A percentile compares a stretch with the other conserved stretches of the same genome.
Evolutionary conservation across 2,888 invertebrate species (phyloP).

Genomic region (Ferdinandea cuprea): DNA sequence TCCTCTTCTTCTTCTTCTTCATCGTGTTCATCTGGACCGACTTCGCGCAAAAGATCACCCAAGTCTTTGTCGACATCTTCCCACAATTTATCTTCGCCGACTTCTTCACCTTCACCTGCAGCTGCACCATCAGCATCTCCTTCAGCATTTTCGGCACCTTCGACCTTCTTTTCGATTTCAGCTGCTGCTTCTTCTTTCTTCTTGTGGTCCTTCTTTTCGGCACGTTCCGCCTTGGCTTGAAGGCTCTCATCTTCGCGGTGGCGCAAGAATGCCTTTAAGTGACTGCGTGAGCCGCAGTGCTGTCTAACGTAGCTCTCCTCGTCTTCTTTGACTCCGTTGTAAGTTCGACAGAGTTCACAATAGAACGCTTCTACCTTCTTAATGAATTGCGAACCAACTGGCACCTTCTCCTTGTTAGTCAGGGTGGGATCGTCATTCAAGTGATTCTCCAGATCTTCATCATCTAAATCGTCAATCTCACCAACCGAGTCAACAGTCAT

Average conservation of each 20-base stretch:
- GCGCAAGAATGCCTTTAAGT: slow-evolving; percentile 90
- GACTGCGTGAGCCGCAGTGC: slow-evolving; percentile 90
- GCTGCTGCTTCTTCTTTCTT: slow-evolving; percentile 75
- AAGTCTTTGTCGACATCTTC: slow-evolving; percentile 92
- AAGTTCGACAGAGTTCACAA: slow-evolving; percentile 91
- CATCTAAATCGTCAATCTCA: slow-evolving; percentile 89
- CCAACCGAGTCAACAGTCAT: slow-evolving; percentile 93
- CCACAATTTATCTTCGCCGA: slow-evolving; percentile 89
- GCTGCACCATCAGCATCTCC: slow-evolving; percentile 79
- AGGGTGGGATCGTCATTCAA: slow-evolving; percentile 71
- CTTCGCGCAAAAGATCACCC: slow-evolving; percentile 89
- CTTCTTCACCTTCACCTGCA: slow-evolving; percentile 80
- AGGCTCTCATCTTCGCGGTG: slow-evolving; percentile 90
- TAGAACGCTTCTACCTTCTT: slow-evolving; percentile 91
- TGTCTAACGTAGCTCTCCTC: slow-evolving; percentile 86
- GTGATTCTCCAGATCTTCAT: slow-evolving; percentile 85
- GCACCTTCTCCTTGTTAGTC: slow-evolving; percentile 86
- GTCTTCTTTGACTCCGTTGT: slow-evolving; percentile 86
- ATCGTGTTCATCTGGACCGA: slow-evolving; percentile 87
- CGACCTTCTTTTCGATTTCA: slow-evolving; percentile 63
- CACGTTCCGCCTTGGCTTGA: slow-evolving; percentile 88
- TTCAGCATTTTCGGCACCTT: slow-evolving; percentile 80
- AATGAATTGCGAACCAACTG: slow-evolving; percentile 90
- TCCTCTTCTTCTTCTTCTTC: slow-evolving; percentile 87
- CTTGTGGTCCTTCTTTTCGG: slow-evolving; percentile 85